A percentile compares a stretch with the other conserved stretches of the same genome.
Conservation (phyloP, 2,888 invertebrate genomes). For the Dendrolimus pini region DNA sequence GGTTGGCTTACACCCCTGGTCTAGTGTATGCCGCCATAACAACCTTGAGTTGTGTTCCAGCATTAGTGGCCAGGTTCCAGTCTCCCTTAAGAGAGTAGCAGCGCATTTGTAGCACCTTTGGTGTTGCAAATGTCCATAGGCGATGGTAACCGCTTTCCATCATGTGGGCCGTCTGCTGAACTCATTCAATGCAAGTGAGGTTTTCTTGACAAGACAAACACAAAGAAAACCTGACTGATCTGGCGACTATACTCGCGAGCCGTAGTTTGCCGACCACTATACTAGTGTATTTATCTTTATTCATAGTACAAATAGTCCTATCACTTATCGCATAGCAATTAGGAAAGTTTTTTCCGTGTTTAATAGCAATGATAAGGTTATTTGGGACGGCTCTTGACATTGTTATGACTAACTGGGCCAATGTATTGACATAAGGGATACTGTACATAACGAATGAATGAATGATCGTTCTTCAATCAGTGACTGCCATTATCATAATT, state of each 20-base stretch:
- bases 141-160: background rate
- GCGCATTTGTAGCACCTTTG: background rate
- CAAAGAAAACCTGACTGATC: too few relatives aligned
- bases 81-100: too few relatives aligned
- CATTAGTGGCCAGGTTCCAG: too few relatives aligned
- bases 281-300: too few relatives aligned
- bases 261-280: too few relatives aligned
- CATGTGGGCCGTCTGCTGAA: background rate
- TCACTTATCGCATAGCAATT: background rate
- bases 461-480: background rate
- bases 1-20: too few relatives aligned
- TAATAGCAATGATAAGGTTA: background rate
- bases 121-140: background rate
- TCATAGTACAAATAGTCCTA: too few relatives aligned
- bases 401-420: background rate
- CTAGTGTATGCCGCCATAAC: too few relatives aligned
- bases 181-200: background rate
- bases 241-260: too few relatives aligned
- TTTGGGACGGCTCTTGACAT: background rate
- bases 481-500: too few relatives aligned
- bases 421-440: background rate
- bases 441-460: background rate
- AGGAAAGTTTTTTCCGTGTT: background rate
- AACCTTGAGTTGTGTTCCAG: too few relatives aligned
- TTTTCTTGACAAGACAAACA: too few relatives aligned